phyloP scores from a whole-genome alignment of 2,113 vertebrate species.

The Cavia aperea region DNA sequence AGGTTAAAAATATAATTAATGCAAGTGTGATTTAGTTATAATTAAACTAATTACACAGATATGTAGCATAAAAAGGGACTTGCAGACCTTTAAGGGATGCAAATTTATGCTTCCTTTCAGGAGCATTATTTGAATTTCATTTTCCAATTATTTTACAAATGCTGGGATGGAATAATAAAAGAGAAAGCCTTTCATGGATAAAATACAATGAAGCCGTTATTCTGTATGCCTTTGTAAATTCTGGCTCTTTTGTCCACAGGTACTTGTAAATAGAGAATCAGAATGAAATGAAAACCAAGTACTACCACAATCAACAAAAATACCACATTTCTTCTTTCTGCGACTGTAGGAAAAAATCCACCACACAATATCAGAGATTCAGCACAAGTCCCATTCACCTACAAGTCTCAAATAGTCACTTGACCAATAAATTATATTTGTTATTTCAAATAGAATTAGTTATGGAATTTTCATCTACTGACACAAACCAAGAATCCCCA shows the following conservation, averaged over 20 bases:
- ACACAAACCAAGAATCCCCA: neutral
- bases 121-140: conserved; percentile 70
- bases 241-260: conserved; percentile 34
- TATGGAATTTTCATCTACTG: neutral
- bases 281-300: neutral
- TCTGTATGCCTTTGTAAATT: conserved; percentile 12
- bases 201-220: conserved; percentile 36
- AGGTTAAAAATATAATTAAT: conserved; percentile 76
- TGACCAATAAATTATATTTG: neutral
- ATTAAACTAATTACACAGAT: conserved; percentile 74
- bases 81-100: conserved; percentile 60
- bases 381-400: neutral
- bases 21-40: conserved; percentile 68
- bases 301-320: neutral
- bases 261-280: conserved; percentile 28
- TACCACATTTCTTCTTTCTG: neutral
- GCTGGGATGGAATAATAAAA: conserved; percentile 54
- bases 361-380: accelerated
- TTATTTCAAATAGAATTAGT: neutral
- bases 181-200: conserved; percentile 42
- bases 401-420: neutral
- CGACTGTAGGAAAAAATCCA: neutral
- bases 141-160: conserved; percentile 71
- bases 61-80: conserved; percentile 65
- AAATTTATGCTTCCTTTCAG: conserved; percentile 73